phyloP scores from a whole-genome alignment of 2,888 invertebrate species.

The Mechanitis messenoides region DNA sequence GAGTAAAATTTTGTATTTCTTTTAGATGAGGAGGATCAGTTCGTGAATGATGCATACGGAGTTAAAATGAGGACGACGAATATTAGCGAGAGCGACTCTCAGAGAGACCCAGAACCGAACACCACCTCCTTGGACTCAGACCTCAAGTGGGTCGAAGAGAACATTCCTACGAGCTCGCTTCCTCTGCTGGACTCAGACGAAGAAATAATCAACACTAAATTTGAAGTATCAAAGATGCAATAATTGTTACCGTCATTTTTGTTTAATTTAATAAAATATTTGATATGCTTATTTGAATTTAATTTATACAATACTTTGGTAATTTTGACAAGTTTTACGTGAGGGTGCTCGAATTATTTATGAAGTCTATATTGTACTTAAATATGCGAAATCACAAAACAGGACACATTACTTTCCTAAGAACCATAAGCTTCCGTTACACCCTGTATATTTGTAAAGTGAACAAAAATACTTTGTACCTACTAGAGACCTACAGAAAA shows the following conservation, averaged over 20 bases:
- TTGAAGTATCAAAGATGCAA: conserved; percentile 94
- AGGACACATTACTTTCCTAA: too few species aligned
- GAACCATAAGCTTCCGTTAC: too few species aligned
- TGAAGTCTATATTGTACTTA: too few species aligned
- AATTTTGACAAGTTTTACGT: too few species aligned
- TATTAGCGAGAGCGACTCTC: conserved; percentile 42
- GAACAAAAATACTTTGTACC: too few species aligned
- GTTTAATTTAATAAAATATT: conserved; percentile 33
- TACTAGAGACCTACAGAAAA: too few species aligned
- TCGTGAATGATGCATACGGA: conserved; percentile 91
- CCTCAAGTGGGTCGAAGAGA: conserved; percentile 93
- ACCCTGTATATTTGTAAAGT: too few species aligned
- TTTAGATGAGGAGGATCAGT: conserved; percentile 87
- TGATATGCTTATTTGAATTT: conserved; percentile 17
- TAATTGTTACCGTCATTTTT: conserved; percentile 45
- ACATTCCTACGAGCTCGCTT: conserved; percentile 88
- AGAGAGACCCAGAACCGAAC: conserved; percentile 30
- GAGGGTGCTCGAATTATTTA: too few species aligned
- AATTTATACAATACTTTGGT: not conserved
- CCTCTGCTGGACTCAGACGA: conserved; percentile 84
- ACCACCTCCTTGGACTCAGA: conserved; percentile 62
- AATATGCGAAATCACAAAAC: too few species aligned
- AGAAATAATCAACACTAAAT: conserved; percentile 89
- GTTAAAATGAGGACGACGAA: conserved; percentile 82
- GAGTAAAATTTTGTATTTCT: conserved; percentile 1